Evolutionary conservation across 2,797 vertebrate species (phyloP).

Genomic region (Manis pentadactyla): DNA sequence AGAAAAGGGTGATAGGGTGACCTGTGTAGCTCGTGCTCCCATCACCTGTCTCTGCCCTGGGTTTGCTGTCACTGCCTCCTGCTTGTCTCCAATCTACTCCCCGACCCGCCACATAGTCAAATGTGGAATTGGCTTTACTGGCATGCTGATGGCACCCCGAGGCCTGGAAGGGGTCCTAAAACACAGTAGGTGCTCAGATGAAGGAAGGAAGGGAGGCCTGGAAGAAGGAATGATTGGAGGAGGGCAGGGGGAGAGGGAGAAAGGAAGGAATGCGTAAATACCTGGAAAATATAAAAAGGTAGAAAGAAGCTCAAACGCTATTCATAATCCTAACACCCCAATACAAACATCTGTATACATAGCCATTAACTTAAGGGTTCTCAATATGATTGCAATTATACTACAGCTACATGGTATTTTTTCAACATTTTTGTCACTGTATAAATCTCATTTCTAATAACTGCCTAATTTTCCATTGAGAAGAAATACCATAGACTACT

Average conservation of each 20-base stretch:
- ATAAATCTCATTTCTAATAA: not conserved
- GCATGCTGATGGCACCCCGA: not conserved
- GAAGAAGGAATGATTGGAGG: not conserved
- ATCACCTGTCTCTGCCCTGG: not conserved
- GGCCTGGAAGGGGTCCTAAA: not conserved
- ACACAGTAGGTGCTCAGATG: not conserved
- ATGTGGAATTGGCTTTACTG: not conserved
- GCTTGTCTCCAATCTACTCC: not conserved
- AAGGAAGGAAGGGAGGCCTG: not conserved
- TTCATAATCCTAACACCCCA: not conserved
- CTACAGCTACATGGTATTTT: not conserved
- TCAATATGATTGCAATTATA: not conserved
- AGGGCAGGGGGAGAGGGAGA: not conserved
- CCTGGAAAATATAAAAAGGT: slow-evolving; percentile 4
- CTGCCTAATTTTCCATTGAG: not conserved
- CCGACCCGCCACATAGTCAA: not conserved
- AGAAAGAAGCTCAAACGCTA: not conserved
- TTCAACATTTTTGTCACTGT: not conserved
- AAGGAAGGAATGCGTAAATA: not conserved
- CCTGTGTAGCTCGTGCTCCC: too few relatives aligned
- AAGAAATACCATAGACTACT: not conserved
- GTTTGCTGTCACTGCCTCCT: too few relatives aligned
- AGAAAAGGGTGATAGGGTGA: not conserved
- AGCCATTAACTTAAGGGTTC: not conserved
- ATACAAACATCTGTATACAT: not conserved